Evolutionary conservation across 2,113 vertebrate species (phyloP).

Genomic region (Desmodus rotundus): DNA sequence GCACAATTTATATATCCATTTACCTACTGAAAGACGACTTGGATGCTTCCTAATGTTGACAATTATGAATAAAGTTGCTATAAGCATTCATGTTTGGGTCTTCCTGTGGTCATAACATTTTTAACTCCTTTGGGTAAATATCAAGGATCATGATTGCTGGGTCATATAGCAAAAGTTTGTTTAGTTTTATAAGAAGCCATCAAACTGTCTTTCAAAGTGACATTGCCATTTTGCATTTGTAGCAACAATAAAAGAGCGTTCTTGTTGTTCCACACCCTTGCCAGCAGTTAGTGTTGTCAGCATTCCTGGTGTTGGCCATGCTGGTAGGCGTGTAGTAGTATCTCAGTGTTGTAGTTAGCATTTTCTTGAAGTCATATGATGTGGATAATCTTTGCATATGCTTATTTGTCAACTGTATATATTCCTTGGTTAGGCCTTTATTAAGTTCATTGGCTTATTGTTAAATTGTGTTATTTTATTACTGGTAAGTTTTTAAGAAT

Average conservation of each 20-base stretch:
- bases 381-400: not conserved
- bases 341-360: not conserved
- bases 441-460: not conserved
- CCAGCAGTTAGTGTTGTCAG: not conserved
- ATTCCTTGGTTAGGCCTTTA: not conserved
- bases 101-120: not conserved
- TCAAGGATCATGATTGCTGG: not conserved
- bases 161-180: not conserved
- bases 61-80: not conserved
- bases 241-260: not conserved
- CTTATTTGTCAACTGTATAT: not conserved
- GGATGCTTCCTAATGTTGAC: not conserved
- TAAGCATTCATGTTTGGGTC: not conserved
- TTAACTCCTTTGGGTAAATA: not conserved
- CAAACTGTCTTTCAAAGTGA: not conserved
- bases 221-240: not conserved
- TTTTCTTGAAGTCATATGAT: not conserved
- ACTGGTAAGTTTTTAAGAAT: not conserved
- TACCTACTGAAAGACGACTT: not conserved
- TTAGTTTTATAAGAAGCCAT: not conserved
- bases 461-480: not conserved
- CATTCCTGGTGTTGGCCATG: not conserved
- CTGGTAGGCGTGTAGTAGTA: not conserved
- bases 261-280: not conserved
- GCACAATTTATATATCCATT: not conserved